These are phyloP conservation scores for Mustela lutreola DNA, from an alignment of 2,113 vertebrate genomes.

Conservation along the genomic window DNA sequence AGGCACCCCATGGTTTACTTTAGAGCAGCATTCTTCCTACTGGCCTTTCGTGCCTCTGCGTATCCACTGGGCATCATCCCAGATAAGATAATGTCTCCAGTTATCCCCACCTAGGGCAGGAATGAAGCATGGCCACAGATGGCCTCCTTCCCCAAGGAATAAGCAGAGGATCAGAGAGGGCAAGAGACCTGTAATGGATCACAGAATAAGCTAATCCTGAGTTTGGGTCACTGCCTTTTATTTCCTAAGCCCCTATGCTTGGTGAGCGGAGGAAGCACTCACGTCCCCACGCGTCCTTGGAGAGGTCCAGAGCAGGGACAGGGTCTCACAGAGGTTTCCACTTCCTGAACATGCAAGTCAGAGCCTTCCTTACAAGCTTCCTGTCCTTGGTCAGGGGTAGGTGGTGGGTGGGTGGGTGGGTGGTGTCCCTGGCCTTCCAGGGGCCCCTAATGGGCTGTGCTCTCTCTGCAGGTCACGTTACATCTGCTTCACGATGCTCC, in stretches of 20 bases:
- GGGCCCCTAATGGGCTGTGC: not conserved
- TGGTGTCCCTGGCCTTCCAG: not conserved
- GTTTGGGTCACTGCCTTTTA: not conserved
- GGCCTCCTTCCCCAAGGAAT: not conserved
- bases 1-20: not conserved
- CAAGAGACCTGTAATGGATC: not conserved
- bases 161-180: not conserved
- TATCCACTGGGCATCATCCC: not conserved
- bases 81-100: not conserved
- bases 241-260: not conserved
- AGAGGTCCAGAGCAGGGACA: not conserved
- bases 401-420: not conserved
- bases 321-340: not conserved
- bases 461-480: constrained; percentile 92
- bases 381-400: too few relatives aligned
- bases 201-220: not conserved
- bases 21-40: not conserved
- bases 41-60: not conserved
- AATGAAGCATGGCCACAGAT: too few relatives aligned
- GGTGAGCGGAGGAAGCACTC: not conserved
- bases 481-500: constrained; percentile 93
- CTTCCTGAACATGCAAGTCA: not conserved
- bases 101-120: too few relatives aligned
- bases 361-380: not conserved
- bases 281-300: not conserved